Conservation (phyloP, 2,797 vertebrate genomes). For the Onychomys torridus region DNA sequence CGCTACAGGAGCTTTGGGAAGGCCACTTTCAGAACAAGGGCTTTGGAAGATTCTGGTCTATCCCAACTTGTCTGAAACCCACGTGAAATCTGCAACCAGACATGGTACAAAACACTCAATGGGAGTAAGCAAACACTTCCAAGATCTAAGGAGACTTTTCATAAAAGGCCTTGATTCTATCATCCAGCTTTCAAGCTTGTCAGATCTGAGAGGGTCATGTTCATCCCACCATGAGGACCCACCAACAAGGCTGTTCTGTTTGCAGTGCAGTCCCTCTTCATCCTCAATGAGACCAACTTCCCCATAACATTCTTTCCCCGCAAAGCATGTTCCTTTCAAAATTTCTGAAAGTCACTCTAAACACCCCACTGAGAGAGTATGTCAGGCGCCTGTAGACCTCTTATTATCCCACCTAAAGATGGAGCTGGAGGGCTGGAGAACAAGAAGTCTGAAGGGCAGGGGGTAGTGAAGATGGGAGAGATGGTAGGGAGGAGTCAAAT, state of each 20-base stretch:
- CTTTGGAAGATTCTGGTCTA: not conserved
- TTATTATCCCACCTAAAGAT: slow-evolving; percentile 56
- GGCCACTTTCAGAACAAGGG: not conserved
- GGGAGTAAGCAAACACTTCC: not conserved
- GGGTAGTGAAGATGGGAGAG: not conserved
- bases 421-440: slow-evolving; percentile 58
- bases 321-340: not conserved
- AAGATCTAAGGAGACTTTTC: not conserved
- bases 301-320: slow-evolving; percentile 11
- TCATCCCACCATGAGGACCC: not conserved
- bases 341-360: not conserved
- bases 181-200: slow-evolving; percentile 16
- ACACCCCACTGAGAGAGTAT: slow-evolving; percentile 42
- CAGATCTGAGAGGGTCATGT: not conserved
- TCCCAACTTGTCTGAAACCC: slow-evolving; percentile 4
- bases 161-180: slow-evolving; percentile 22
- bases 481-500: not conserved
- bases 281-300: not conserved
- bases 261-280: not conserved
- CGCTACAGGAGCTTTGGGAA: not conserved
- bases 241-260: not conserved
- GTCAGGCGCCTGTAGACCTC: not conserved
- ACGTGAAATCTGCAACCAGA: slow-evolving; percentile 44
- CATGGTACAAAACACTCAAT: not conserved
- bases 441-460: not conserved